These are phyloP conservation scores for Perodicticus potto DNA, from an alignment of 2,797 vertebrate genomes.

Conservation along the genomic window DNA sequence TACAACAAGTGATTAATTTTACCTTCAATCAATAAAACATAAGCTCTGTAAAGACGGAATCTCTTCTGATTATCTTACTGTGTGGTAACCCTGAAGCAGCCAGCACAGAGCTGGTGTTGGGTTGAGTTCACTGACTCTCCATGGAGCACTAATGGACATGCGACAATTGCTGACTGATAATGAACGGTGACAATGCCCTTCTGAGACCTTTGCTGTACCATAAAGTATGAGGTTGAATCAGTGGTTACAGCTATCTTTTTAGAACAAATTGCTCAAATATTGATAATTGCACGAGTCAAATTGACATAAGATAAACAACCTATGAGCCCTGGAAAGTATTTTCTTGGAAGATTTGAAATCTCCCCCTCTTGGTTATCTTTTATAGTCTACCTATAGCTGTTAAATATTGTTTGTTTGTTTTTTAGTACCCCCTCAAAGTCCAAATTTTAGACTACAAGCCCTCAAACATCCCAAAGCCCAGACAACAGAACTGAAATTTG, in stretches of 20 bases:
- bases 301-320: slow-evolving; percentile 24
- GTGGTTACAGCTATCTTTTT: slow-evolving; percentile 19
- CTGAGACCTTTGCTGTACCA: neutral
- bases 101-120: neutral
- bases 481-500: slow-evolving; percentile 17
- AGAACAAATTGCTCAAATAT: slow-evolving; percentile 30
- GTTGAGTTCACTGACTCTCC: neutral
- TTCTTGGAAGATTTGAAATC: slow-evolving; percentile 29
- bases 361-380: neutral
- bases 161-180: neutral
- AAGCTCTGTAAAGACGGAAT: neutral
- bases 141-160: neutral
- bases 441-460: slow-evolving; percentile 12
- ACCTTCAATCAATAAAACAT: neutral
- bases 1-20: neutral
- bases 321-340: slow-evolving; percentile 16
- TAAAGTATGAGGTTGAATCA: neutral
- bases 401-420: slow-evolving; percentile 21
- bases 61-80: neutral
- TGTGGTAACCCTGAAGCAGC: rapidly evolving
- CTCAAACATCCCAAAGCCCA: slow-evolving; percentile 3
- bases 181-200: neutral
- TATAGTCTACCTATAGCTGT: slow-evolving; percentile 1
- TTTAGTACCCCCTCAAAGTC: slow-evolving; percentile 15
- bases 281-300: neutral